These are phyloP conservation scores for Nycticryphes semicollaris DNA, from an alignment of 2,113 vertebrate species.

Conservation along the genomic window DNA sequence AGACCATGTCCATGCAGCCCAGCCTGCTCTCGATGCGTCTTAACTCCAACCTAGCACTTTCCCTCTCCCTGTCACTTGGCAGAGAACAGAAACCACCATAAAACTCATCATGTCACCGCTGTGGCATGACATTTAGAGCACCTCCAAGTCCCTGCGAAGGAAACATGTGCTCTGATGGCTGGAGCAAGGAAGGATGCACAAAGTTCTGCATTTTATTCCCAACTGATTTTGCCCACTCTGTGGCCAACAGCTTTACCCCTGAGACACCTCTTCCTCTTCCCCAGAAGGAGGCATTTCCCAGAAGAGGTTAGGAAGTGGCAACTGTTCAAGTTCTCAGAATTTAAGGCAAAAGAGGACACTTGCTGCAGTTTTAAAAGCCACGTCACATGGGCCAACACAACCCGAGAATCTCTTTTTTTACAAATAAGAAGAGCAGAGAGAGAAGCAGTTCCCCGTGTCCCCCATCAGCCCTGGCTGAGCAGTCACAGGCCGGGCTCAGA, in stretches of 20 bases:
- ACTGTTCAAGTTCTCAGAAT: not conserved
- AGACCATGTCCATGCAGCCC: accelerated
- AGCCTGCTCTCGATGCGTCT: not conserved
- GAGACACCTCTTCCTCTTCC: not conserved
- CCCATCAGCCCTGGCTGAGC: not conserved
- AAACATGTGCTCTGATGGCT: not conserved
- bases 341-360: not conserved
- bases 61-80: not conserved
- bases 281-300: not conserved
- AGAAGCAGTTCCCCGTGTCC: not conserved
- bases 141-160: not conserved
- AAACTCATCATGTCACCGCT: not conserved
- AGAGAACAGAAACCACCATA: not conserved
- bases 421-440: accelerated
- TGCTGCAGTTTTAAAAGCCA: not conserved
- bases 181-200: not conserved
- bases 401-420: not conserved
- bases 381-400: not conserved
- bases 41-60: accelerated
- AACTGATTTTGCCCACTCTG: not conserved
- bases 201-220: not conserved
- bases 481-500: not conserved
- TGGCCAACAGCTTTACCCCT: not conserved
- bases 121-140: not conserved
- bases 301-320: not conserved